These are phyloP conservation scores for Siderastrea radians DNA, from an alignment of 92 coral and sea anemone genomes.

Conservation along the genomic window DNA sequence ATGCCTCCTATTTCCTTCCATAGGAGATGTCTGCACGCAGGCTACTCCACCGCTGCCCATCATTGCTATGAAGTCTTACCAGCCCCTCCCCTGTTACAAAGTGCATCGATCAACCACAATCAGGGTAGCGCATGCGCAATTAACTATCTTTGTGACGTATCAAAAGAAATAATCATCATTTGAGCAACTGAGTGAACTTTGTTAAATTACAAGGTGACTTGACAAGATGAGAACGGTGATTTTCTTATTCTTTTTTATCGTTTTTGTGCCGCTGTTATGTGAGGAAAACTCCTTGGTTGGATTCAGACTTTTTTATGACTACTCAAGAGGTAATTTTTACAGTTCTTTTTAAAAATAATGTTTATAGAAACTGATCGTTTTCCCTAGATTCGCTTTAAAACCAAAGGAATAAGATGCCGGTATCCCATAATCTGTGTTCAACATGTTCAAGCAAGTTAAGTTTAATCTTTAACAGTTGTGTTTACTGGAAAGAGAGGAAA, in stretches of 20 bases:
- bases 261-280: slow-evolving; percentile 9
- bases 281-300: slow-evolving; percentile 27
- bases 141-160: slow-evolving; percentile 1
- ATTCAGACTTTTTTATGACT: not conserved
- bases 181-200: not conserved
- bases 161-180: not conserved
- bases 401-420: not conserved
- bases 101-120: slow-evolving; percentile 15
- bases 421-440: too few species aligned
- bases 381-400: not conserved
- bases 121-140: not conserved
- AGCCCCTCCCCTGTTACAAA: too few species aligned
- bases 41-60: too few species aligned
- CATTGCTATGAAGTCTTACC: too few species aligned
- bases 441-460: not conserved
- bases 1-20: too few species aligned
- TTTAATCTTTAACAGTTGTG: not conserved
- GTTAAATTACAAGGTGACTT: not conserved
- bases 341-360: not conserved
- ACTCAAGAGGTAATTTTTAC: not conserved
- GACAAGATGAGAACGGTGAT: slow-evolving; percentile 11
- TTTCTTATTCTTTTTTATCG: not conserved
- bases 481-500: not conserved
- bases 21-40: too few species aligned
- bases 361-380: not conserved